These are phyloP conservation scores for Halesus radiatus DNA, from an alignment of 1,140 invertebrate genomes.

Conservation along the genomic window DNA sequence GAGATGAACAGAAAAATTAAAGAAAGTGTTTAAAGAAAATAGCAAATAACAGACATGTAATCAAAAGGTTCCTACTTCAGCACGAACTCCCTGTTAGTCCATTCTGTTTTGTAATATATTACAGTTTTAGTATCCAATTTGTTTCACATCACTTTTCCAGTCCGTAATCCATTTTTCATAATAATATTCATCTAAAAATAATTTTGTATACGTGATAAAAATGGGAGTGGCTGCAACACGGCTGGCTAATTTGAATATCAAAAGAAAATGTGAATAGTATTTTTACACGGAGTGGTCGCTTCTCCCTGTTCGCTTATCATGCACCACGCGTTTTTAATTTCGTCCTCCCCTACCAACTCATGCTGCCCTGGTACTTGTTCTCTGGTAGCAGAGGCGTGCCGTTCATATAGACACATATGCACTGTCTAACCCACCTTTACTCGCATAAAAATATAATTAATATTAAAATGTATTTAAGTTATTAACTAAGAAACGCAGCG, in stretches of 20 bases:
- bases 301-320: slow-evolving; percentile 31
- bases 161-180: not conserved
- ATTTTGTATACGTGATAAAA: slow-evolving; percentile 1
- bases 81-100: too few species aligned
- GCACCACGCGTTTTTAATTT: slow-evolving; percentile 51
- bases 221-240: not conserved
- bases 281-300: slow-evolving; percentile 32
- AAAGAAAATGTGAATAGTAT: slow-evolving; percentile 51
- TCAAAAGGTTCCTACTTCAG: too few species aligned
- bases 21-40: too few species aligned
- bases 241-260: slow-evolving; percentile 51
- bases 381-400: too few species aligned
- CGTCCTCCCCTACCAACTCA: not conserved
- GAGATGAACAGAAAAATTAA: too few species aligned
- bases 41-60: too few species aligned
- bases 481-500: too few species aligned
- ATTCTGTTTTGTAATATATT: too few species aligned
- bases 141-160: not conserved
- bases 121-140: not conserved
- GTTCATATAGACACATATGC: too few species aligned
- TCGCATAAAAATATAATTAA: too few species aligned
- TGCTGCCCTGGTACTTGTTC: not conserved
- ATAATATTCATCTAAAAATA: not conserved
- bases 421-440: too few species aligned
- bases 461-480: too few species aligned